Percentiles rank a stretch among this genome's conserved stretches.
Evolutionary conservation across 2,888 invertebrate genomes (phyloP).

Genomic region (Sarcophaga caerulescens): DNA sequence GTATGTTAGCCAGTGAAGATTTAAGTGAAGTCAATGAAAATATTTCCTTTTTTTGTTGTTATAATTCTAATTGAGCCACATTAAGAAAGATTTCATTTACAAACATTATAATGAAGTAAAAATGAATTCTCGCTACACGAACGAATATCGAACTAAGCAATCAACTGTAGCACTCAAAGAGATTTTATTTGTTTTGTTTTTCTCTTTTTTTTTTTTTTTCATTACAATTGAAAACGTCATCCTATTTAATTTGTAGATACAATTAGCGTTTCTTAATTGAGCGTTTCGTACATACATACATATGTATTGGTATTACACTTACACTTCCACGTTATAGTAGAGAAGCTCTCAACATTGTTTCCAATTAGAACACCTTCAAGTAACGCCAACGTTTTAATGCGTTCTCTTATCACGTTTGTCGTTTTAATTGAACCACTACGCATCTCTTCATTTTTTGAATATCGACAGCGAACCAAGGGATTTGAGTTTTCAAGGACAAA

Average conservation of each 20-base stretch:
- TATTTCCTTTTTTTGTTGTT: no score
- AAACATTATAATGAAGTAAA: no score
- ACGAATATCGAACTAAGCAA: no score
- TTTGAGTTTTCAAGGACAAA: conserved; percentile 59
- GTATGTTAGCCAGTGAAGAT: no score
- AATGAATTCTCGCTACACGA: no score
- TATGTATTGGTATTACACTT: conserved; percentile 31
- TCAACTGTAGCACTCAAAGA: no score
- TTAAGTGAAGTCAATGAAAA: no score
- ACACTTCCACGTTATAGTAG: conserved; percentile 34
- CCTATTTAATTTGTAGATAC: conserved; percentile 42
- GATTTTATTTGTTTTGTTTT: no score
- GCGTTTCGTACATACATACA: neutral
- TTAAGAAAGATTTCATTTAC: no score
- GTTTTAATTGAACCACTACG: conserved; percentile 24
- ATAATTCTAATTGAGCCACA: no score
- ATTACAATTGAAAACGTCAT: neutral
- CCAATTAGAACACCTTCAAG: neutral
- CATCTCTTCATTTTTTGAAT: neutral
- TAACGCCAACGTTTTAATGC: conserved; percentile 6
- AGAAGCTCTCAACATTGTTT: conserved; percentile 14
- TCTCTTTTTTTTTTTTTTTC: no score
- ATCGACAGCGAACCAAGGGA: neutral
- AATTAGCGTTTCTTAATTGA: conserved; percentile 22
- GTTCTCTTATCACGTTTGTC: conserved; percentile 9